Conservation (phyloP, 2,888 invertebrate genomes). For the Belgica antarctica region DNA sequence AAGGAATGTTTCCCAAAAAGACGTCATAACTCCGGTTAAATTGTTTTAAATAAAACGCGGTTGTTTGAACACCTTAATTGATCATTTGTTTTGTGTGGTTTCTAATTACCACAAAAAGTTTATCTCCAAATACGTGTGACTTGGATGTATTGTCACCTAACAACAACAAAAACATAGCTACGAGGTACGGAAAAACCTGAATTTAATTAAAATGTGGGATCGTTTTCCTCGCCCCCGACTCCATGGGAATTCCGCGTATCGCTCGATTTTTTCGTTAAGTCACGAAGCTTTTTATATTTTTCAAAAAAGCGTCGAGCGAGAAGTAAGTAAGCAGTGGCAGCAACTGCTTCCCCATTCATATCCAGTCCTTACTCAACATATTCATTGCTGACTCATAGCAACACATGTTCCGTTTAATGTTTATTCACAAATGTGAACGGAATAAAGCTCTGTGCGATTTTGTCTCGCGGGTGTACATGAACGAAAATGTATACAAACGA, state of each 20-base stretch:
- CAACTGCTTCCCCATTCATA: not conserved
- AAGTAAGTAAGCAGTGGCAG: not conserved
- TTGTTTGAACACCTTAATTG: not conserved
- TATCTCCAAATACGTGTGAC: no score
- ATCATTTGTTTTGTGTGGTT: not conserved
- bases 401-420: conserved; percentile 24
- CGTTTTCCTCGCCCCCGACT: no score
- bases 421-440: not conserved
- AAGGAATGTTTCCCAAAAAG: no score
- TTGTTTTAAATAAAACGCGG: not conserved
- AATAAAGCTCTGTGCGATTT: not conserved
- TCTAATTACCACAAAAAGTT: no score
- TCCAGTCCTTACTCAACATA: not conserved
- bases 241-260: not conserved
- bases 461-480: not conserved
- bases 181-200: no score
- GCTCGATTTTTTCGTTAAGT: not conserved
- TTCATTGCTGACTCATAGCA: conserved; percentile 36
- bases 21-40: no score
- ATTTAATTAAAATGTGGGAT: no score
- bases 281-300: no score
- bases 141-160: no score
- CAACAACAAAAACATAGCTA: no score
- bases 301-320: no score
- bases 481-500: no score